Evolutionary conservation across 2,113 vertebrate species (phyloP).

Genomic region (Mugil cephalus): DNA sequence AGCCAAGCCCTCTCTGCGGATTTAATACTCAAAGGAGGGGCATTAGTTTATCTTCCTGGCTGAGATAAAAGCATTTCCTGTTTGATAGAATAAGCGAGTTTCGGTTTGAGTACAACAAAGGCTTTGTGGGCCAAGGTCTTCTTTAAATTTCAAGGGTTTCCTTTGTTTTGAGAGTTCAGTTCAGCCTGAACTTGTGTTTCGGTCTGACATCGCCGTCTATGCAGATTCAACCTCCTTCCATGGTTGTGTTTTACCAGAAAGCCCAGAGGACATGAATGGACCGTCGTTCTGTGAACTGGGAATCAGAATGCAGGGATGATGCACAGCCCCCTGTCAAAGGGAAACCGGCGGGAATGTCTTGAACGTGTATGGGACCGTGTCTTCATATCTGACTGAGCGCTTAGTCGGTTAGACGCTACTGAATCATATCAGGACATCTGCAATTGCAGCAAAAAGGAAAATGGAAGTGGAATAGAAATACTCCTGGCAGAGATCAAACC

Average conservation of each 20-base stretch:
- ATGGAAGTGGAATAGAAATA: conserved; percentile 44
- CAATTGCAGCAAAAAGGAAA: conserved; percentile 57
- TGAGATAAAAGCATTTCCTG: conserved; percentile 70
- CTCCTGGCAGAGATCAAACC: conserved; percentile 55
- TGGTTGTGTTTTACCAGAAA: conserved; percentile 48
- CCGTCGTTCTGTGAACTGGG: conserved; percentile 35
- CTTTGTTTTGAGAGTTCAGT: conserved; percentile 36
- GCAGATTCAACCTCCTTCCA: conserved; percentile 47
- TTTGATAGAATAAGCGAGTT: conserved; percentile 57
- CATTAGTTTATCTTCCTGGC: conserved; percentile 52
- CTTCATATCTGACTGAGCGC: conserved; percentile 63
- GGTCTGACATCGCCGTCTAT: conserved; percentile 59
- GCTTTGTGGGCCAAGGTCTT: conserved; percentile 23
- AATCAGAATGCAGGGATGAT: conserved; percentile 60
- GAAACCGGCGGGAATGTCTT: conserved; percentile 47
- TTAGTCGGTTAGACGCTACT: conserved; percentile 55
- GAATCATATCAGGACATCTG: conserved; percentile 69
- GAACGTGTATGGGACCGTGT: conserved; percentile 33
- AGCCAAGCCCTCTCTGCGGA: conserved; percentile 40
- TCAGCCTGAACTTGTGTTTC: conserved; percentile 40
- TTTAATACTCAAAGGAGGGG: conserved; percentile 46
- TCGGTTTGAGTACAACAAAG: conserved; percentile 53
- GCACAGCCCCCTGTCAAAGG: conserved; percentile 56
- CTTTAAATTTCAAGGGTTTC: conserved; percentile 52
- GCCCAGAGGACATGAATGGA: conserved; percentile 47